phyloP scores from a whole-genome alignment of 2,797 vertebrate genomes.

The Poeciliopsis gracilis region DNA sequence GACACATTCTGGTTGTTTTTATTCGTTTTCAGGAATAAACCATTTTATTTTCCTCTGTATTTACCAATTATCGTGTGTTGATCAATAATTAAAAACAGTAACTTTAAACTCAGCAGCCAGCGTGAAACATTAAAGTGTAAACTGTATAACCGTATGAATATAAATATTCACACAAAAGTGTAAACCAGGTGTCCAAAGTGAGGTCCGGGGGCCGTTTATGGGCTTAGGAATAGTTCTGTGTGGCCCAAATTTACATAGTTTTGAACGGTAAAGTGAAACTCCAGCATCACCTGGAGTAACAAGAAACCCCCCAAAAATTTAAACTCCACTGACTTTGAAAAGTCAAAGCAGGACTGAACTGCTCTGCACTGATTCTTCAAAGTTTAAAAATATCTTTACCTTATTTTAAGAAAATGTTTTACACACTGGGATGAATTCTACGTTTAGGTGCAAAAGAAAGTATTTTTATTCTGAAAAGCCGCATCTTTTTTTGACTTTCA shows the following conservation, averaged over 20 bases:
- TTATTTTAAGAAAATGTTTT: too few species aligned
- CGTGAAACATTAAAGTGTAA: neutral
- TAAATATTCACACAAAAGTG: neutral
- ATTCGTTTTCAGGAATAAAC: neutral
- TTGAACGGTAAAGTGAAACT: neutral
- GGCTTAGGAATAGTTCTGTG: neutral
- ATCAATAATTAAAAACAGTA: neutral
- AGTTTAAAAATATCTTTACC: too few species aligned
- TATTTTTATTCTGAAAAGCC: neutral
- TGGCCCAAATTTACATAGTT: neutral
- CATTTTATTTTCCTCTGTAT: neutral
- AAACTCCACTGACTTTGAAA: neutral
- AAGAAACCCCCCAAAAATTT: neutral
- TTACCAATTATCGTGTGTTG: neutral
- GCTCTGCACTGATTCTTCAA: neutral
- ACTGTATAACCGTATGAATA: neutral
- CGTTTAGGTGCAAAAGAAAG: too few species aligned
- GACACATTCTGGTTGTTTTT: neutral
- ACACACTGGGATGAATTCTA: neutral
- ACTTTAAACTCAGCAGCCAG: neutral
- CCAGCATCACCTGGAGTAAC: neutral
- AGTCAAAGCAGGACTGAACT: neutral
- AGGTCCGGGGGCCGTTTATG: neutral
- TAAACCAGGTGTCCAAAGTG: neutral
- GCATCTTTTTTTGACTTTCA: neutral